A percentile compares a stretch with the other conserved stretches of the same genome.
phyloP scores from a whole-genome alignment of 2,113 vertebrate species.

The Condylura cristata region DNA sequence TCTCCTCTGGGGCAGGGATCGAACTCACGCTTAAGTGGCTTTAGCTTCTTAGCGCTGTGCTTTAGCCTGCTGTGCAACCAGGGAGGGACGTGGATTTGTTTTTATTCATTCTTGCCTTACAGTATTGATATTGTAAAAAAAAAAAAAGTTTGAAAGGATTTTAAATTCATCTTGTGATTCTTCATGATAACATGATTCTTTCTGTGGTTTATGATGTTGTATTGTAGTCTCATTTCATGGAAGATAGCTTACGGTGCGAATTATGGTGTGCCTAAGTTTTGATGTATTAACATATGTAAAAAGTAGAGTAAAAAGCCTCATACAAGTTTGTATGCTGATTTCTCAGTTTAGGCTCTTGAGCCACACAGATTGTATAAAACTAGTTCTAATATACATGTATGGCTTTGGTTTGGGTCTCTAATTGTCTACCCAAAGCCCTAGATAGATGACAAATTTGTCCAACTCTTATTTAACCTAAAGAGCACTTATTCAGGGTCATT shows the following conservation, averaged over 20 bases:
- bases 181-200: neutral
- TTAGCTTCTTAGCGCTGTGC: too few species aligned
- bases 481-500: neutral
- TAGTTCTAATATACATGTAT: neutral
- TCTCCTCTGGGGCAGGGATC: too few species aligned
- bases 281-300: too few species aligned
- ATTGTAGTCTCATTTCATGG: neutral
- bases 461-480: neutral
- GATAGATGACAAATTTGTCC: neutral
- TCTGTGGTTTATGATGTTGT: neutral
- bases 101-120: conserved; percentile 12
- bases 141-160: neutral
- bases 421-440: neutral
- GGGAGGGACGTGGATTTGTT: neutral
- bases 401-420: neutral
- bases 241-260: neutral
- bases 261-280: neutral
- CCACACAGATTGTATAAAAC: neutral
- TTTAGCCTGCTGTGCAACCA: too few species aligned
- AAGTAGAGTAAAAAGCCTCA: too few species aligned
- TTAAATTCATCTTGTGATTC: neutral
- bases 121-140: neutral
- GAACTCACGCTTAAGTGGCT: too few species aligned
- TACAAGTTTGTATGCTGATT: neutral
- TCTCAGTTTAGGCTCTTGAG: neutral